A percentile compares a stretch with the other conserved stretches of the same genome.
These are phyloP conservation scores for Albula goreensis DNA, from an alignment of 2,113 vertebrate genomes.

Conservation along the genomic window DNA sequence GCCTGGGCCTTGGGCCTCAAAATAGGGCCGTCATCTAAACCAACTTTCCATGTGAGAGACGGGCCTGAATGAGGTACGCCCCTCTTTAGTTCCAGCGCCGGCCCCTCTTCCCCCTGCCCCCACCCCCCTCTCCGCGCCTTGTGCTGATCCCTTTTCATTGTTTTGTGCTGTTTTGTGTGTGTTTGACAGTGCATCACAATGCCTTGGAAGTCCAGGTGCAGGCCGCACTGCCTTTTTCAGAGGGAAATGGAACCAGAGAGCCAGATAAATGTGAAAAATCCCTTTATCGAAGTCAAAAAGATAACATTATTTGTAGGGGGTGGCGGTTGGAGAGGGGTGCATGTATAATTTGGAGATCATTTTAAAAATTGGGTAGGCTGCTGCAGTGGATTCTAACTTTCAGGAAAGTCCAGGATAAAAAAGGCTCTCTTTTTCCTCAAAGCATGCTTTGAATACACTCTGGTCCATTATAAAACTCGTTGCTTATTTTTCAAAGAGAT, in stretches of 20 bases:
- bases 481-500: constrained; percentile 21
- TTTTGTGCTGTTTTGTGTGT: constrained; percentile 51
- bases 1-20: constrained; percentile 40
- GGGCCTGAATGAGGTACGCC: constrained; percentile 50
- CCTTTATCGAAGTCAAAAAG: constrained; percentile 38
- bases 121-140: constrained; percentile 20
- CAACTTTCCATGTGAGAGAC: constrained; percentile 61
- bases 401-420: constrained; percentile 32
- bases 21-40: constrained; percentile 64
- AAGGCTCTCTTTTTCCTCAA: constrained; percentile 36
- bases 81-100: constrained; percentile 68
- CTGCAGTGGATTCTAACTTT: constrained; percentile 35
- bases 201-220: constrained; percentile 61
- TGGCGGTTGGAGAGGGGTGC: background rate
- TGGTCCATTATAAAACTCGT: constrained; percentile 39
- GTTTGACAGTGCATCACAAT: constrained; percentile 51
- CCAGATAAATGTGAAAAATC: constrained; percentile 34
- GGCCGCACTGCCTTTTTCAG: constrained; percentile 13
- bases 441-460: constrained; percentile 43
- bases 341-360: constrained; percentile 1
- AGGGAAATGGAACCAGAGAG: constrained; percentile 40
- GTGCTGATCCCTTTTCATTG: constrained; percentile 12
- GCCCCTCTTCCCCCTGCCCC: constrained; percentile 38
- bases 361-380: constrained; percentile 11
- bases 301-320: constrained; percentile 31